These are phyloP conservation scores for Atopsyche davidsoni DNA, from an alignment of 1,140 invertebrate species.

Conservation along the genomic window DNA sequence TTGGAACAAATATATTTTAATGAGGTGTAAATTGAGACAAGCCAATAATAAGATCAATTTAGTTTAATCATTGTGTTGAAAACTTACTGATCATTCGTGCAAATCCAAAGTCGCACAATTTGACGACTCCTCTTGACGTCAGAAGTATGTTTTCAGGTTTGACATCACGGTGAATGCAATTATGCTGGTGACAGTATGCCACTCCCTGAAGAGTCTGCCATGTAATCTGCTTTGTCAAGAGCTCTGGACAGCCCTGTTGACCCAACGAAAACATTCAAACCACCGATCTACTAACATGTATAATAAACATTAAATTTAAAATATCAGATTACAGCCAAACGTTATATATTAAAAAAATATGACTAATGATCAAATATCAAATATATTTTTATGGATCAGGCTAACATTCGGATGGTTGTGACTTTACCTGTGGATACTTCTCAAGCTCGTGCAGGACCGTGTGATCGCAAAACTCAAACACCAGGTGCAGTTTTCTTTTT, in stretches of 20 bases:
- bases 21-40: too few relatives aligned
- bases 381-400: slow-evolving; percentile 2
- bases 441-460: slow-evolving; percentile 96
- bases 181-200: slow-evolving; percentile 93
- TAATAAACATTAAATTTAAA: slow-evolving; percentile 1
- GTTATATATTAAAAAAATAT: slow-evolving; percentile 1
- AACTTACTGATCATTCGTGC: slow-evolving; percentile 92
- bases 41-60: too few relatives aligned
- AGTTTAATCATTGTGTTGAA: too few relatives aligned
- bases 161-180: slow-evolving; percentile 94
- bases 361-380: too few relatives aligned
- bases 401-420: too few relatives aligned
- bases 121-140: slow-evolving; percentile 89
- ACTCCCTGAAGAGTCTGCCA: slow-evolving; percentile 95
- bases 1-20: too few relatives aligned
- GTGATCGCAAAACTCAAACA: slow-evolving; percentile 98
- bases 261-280: too few relatives aligned
- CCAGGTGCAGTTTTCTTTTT: slow-evolving; percentile 93
- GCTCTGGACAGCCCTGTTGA: slow-evolving; percentile 74
- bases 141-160: slow-evolving; percentile 99
- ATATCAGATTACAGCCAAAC: neutral
- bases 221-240: slow-evolving; percentile 83
- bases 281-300: too few relatives aligned
- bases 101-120: slow-evolving; percentile 98
- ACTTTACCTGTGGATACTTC: slow-evolving; percentile 62